Evolutionary conservation across 1,140 invertebrate species (phyloP), one percentile per base, ranked within the genome.

Genomic region (Lucilia cuprina): DNA sequence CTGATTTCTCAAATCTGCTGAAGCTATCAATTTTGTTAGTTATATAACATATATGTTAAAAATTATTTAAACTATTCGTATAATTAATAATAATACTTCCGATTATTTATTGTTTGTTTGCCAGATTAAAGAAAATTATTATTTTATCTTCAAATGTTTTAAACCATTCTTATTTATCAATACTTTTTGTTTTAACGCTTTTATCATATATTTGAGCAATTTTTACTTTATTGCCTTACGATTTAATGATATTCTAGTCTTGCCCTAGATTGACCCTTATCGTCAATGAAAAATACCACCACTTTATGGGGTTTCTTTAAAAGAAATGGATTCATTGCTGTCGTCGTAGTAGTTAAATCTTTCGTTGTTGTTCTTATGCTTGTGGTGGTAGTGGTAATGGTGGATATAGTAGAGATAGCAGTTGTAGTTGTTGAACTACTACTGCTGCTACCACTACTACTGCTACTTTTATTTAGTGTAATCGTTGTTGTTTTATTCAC

Each of bases 281-380:
- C 77, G 21, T 80, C 77, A 10, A 80, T 21, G n/a, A 80, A 80
- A 30, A 80, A 80, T 50, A 80, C 77, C n/a, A 80, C 77, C n/a
- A 80, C 77, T 25, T 80, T 80, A 80, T 80, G 77, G n/a, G 77
- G 41, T 30, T 80, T 80, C 10, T 80, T 80, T 4, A 30, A 49
- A 14, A 25, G 21, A 49, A 21, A 80, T 84, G 83, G 78, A 55
- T 82, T 85, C 77, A 60, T 82, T 85, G 78, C 74, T 80, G 41
- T 86, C 80, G 83, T 78, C 8, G n/a, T n/a, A n/a, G 84, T 86
- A 82, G 85, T 86, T 21, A 34, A 83, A 25, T 83, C 82, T 74
- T 85, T 60, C 25, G 65, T 55, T 83, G 75, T 82, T 41, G 83
- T 82, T 55, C 60, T 85, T 65, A 25, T n/a, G 30, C n/a, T 78